Base-by-base conservation (phyloP, 1,140 invertebrate species). In the Sweltsa coloradensis region DNA sequence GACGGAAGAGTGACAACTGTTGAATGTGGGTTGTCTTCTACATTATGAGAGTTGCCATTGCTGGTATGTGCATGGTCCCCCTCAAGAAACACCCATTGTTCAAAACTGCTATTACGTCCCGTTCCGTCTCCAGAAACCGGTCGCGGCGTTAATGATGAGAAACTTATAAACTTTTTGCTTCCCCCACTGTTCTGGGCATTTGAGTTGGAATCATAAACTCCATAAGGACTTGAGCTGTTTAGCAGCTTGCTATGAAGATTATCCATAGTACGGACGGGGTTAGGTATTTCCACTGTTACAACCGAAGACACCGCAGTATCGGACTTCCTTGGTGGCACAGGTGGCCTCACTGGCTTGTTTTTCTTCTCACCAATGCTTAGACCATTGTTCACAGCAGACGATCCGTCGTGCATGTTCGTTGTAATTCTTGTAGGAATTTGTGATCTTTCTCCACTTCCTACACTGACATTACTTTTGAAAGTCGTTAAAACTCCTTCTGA, bases 1-100 rank as follows among this genome's bases (percentile, higher is more conserved):
- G 31, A 18, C 5, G 57, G 57, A 1, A 58, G 42, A 3, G 52
- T 55, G 49, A 58, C 51, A 9, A 55, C 53, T 0, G 51, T 58
- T 13, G 55, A 52, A 29, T 57, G 55, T 6, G 50, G 46, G 16
- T 14, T 24, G 6, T 51, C 47, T 22, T 56, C 47, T 43, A 45
- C 52, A 40, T 53, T 51, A 13, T 34, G 16, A 3, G 39, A 26
- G 18, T 19, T 47, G 18, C 5, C 24, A 16, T 31, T 24, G 6
- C 13, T 26, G 37, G 54, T 49, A 22, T 49, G 46, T 6, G 34
- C 11, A 11, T 47, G 36, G 14, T 59, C n/a, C n/a, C n/a, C n/a
- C n/a, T n/a, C 57, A 9, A 58, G 51, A 41, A 57, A 59, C 6
- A 55, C 53, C 57, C 57, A 59, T 14, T 55, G 53, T 14, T 59